These are phyloP conservation scores for Habrosyne pyritoides DNA, from an alignment of 2,888 invertebrate species.

Conservation along the genomic window DNA sequence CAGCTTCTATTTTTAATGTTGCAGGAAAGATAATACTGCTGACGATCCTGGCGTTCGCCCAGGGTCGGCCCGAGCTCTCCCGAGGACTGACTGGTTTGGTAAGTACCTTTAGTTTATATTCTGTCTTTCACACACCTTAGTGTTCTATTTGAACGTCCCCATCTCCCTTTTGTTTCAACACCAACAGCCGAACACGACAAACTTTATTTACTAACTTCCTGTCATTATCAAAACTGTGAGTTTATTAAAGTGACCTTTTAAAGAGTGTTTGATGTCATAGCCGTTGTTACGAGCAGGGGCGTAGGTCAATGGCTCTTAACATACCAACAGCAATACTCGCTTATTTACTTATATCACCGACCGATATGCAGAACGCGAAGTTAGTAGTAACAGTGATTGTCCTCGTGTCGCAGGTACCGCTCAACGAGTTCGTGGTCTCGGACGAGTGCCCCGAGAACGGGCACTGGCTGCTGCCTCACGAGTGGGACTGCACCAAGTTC, in stretches of 20 bases:
- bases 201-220: too few relatives aligned
- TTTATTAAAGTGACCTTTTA: too few relatives aligned
- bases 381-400: background rate
- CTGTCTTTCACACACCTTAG: background rate
- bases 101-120: background rate
- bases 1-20: background rate
- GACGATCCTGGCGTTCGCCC: conserved; percentile 5
- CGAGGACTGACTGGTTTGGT: background rate
- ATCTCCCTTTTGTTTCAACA: too few relatives aligned
- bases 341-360: background rate
- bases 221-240: too few relatives aligned
- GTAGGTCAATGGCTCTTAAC: too few relatives aligned
- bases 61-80: background rate
- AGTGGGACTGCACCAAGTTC: conserved; percentile 44
- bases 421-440: conserved; percentile 64
- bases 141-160: too few relatives aligned
- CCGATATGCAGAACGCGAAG: background rate
- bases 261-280: too few relatives aligned
- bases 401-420: background rate
- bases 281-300: too few relatives aligned
- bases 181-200: too few relatives aligned
- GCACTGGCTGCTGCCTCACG: conserved; percentile 46
- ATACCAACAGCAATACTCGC: background rate
- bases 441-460: conserved; percentile 81
- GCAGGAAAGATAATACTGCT: background rate